These are phyloP conservation scores for Ectropis grisescens DNA, from an alignment of 1,140 invertebrate genomes.

Conservation along the genomic window DNA sequence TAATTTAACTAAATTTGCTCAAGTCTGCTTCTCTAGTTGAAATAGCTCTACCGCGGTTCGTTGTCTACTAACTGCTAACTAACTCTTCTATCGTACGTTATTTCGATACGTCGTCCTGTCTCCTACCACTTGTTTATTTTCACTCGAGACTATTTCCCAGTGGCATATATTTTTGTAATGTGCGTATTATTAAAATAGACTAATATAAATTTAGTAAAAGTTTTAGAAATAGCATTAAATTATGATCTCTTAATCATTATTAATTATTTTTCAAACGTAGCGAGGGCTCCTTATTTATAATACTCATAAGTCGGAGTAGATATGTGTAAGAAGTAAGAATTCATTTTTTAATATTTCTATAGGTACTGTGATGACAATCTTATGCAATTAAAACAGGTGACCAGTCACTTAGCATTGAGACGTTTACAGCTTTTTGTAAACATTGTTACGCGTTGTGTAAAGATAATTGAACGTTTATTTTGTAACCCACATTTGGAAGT, in stretches of 20 bases:
- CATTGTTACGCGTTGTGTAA: no score
- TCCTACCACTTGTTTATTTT: slow-evolving; percentile 23
- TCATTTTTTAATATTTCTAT: slow-evolving; percentile 25
- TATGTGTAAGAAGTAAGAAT: slow-evolving; percentile 39
- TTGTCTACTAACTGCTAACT: no score
- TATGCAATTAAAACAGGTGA: background rate
- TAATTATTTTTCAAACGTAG: slow-evolving; percentile 62
- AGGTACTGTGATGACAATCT: slow-evolving; percentile 25
- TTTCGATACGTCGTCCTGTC: slow-evolving; percentile 14
- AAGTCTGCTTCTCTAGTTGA: slow-evolving; percentile 31
- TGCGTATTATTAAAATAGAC: slow-evolving; percentile 45
- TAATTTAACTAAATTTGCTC: slow-evolving; percentile 63
- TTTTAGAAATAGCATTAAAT: slow-evolving; percentile 54
- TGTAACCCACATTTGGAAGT: no score
- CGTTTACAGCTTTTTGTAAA: no score
- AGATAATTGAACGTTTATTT: no score
- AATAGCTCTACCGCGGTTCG: background rate
- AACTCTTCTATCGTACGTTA: background rate
- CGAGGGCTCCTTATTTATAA: slow-evolving; percentile 61
- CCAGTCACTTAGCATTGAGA: no score
- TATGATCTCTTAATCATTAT: slow-evolving; percentile 70
- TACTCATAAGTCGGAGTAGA: slow-evolving; percentile 70
- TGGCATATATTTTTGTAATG: slow-evolving; percentile 48
- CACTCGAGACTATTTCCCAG: slow-evolving; percentile 34
- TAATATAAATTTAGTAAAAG: slow-evolving; percentile 62